Evolutionary conservation across 1,140 invertebrate genomes (phyloP).

Genomic region (Drosophila santomea): DNA sequence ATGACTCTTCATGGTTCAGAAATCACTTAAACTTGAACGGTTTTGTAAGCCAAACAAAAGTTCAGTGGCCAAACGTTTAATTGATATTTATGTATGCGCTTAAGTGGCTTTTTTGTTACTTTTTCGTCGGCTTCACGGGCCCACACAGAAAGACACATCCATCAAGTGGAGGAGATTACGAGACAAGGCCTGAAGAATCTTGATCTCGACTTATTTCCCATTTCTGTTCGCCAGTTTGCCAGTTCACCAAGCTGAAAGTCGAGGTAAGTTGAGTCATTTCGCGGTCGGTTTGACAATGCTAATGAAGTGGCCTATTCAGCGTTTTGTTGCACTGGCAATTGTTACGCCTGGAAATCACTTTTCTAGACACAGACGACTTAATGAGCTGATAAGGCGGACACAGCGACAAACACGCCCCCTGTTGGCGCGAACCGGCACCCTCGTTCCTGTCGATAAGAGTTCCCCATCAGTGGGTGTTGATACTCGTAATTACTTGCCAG

Average conservation of each 20-base stretch:
- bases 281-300: slow-evolving; percentile 19
- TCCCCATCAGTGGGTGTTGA: slow-evolving; percentile 33
- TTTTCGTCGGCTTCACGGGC: slow-evolving; percentile 28
- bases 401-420: slow-evolving; percentile 12
- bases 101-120: slow-evolving; percentile 43
- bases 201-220: slow-evolving; percentile 19
- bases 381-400: slow-evolving; percentile 41
- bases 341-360: slow-evolving; percentile 26
- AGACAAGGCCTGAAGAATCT: slow-evolving; percentile 37
- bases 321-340: slow-evolving; percentile 40
- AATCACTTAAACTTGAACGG: slow-evolving; percentile 65
- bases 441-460: slow-evolving; percentile 35
- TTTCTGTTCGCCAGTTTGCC: slow-evolving; percentile 10
- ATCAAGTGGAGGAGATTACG: slow-evolving; percentile 57
- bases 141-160: slow-evolving; percentile 56
- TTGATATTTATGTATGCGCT: slow-evolving; percentile 68
- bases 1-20: slow-evolving; percentile 58
- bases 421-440: slow-evolving; percentile 19
- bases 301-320: slow-evolving; percentile 36
- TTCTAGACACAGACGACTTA: slow-evolving; percentile 40
- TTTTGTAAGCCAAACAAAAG: slow-evolving; percentile 58
- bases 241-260: slow-evolving; percentile 6
- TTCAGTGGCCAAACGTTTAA: slow-evolving; percentile 66
- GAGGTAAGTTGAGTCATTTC: slow-evolving; percentile 23
- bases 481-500: slow-evolving; percentile 36